Base-by-base conservation (phyloP, 1,140 invertebrate genomes). In the Drosophila ambigua region DNA sequence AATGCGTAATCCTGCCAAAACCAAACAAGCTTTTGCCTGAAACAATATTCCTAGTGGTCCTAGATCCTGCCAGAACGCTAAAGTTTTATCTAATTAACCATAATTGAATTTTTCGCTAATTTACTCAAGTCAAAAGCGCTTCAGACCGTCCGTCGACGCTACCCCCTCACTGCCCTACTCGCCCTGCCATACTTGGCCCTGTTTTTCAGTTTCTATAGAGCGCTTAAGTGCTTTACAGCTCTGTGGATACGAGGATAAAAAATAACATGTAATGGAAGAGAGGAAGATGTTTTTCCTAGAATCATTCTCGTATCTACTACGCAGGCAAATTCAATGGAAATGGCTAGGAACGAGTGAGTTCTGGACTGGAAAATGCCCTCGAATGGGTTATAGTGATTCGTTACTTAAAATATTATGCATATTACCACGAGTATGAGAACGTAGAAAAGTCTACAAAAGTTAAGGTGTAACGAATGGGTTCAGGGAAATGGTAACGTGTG, bases 81-180 rank as follows among this genome's bases (percentile, higher is more conserved):
- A 72, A 81, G 48, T 78, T 62, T 39, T 48, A 11, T 16, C 75
- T 82, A 82, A 88, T 87, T 87, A 87, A 63, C 58, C 79, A 68
- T 87, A 87, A 87, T 87, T 87, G 52, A 88, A 82, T 82, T 60
- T 72, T 52, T 51, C 66, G 71, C 83, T 76, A 87, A 88, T 87
- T 82, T 68, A 63, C 74, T 72, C 65, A 78, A 78, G 77, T 77
- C 77, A 45, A 54, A 63, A 72, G 51, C 46, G 28, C 48, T 35
- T 50, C 54, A 75, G 54, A 75, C 64, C 45, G 26, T 39, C 46
- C 46, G 16, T 15, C 39, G 28, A 28, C 7, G 8, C 53, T 2
- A 2, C 16, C n/a, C 5, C 23, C 31, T 2, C 39, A 5, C 43
- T 45, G 3, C 9, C 6, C 1, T 20, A 4, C 11, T 39, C 31